Evolutionary conservation across 2,888 invertebrate species (phyloP), one percentile per base, ranked within the genome.

Genomic region (Drepanosiphum platanoidis): DNA sequence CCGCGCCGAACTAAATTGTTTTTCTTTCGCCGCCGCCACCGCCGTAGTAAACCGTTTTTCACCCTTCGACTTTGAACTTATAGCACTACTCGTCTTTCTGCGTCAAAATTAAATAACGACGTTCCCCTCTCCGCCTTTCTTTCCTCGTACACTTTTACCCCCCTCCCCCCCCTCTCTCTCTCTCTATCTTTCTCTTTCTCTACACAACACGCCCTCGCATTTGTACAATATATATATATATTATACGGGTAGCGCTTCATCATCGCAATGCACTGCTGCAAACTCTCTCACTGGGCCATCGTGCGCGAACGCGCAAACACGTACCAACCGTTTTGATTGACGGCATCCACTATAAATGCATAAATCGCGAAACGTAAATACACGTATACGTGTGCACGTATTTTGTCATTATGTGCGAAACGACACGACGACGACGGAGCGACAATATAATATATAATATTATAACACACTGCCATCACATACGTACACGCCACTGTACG

Each of bases 61-160:
- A 36, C 81, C 71, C 81, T 71, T 36, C 71, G 36, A 58, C 58
- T 58, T 36, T 70, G 22, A 36, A 81, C 68, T 81, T 27, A 71
- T 58, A 70, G 68, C 66, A 27, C 66, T n/a, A 18, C 42, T 34
- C 68, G 71, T 58, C 36, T 61, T 81, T 61, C 71, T 30, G 32
- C 58, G 58, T n/a, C 81, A 81, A 72, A 81, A 81, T 81, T 81
- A 72, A 81, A 81, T 81, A 81, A 81, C 81, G 39, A 61, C 71
- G 11, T 52, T 34, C 34, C 61, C 46, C 30, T 39, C 32, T 9
- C 32, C 66, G n/a, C n/a, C 15, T 5, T 36, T 11, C n/a, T 34
- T 52, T 46, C 36, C 71, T 27, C 34, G 36, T 13, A n/a, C 11
- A 32, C 39, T 71, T 30, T 34, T 58, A 70, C 80, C 32, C 15